Base-by-base conservation (phyloP, 2,797 vertebrate genomes). In the Salarias fasciatus region DNA sequence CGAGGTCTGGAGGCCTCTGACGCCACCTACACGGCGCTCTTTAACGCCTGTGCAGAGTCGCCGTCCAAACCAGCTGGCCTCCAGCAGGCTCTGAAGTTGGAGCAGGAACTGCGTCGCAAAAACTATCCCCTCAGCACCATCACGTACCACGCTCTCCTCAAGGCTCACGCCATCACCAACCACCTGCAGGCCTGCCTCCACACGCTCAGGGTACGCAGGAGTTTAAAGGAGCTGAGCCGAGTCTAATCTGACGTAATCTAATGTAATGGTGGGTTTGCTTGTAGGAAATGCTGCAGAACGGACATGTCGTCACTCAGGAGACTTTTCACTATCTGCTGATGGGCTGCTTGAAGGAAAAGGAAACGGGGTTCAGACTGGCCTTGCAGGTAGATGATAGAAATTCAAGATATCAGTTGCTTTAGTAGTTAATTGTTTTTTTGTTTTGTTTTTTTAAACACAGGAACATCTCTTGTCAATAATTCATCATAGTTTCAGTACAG, bases 271-370 rank as follows among this genome's bases (percentile, higher is more conserved):
- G 12, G 11, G 9, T 65, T 0, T 63, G 11, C 65, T 49, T 83
- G 41, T 38, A 99, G 97, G 97, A 98, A 89, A 95, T 98, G 5
- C 73, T 97, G 48, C 86, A 92, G 36, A 94, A 92, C 31, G 94
- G 95, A 28, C 94, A 96, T 0, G 45, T 45, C 30, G 82, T 89
- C 28, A 96, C 94, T 29, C 92, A 92, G 2, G 94, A 96, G 84
- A 96, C 96, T 0, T 96, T 98, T 86, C 96, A 94, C 71, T 94
- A 95, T 74, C 90, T 99, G 72, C 89, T 99, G 46, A 95, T 98
- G 93, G 91, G 92, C 61, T 98, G 95, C 77, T 87, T 96, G 72
- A 95, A 92, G 66, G 95, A 99, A 79, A 95, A 90, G 0, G 83
- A 94, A 8, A 72, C 62, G 0, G 97, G 97, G 8, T 98, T 98